Percentiles rank a stretch among this genome's conserved stretches.
Conservation (phyloP, 2,888 invertebrate genomes). For the Perdita meconis region DNA sequence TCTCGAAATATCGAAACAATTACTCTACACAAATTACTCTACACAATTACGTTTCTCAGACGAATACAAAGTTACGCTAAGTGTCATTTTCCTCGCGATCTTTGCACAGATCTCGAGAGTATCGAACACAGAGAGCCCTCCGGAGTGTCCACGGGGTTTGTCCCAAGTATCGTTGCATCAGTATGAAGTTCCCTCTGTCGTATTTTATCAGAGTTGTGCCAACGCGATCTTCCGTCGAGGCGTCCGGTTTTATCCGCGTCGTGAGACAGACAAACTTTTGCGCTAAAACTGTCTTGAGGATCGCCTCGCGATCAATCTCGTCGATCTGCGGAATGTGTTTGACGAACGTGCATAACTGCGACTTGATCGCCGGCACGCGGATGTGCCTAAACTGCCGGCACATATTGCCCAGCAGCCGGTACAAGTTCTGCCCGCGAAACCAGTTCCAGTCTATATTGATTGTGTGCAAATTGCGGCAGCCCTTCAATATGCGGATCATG, state of each 20-base stretch:
- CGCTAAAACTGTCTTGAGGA: slow-evolving; percentile 59
- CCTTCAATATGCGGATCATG: slow-evolving; percentile 75
- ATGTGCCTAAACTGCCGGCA: slow-evolving; percentile 67
- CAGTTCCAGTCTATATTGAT: slow-evolving; percentile 71
- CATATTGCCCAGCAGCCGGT: slow-evolving; percentile 71
- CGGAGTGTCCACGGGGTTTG: neutral
- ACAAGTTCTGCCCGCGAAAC: slow-evolving; percentile 77
- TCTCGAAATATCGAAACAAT: too few relatives aligned
- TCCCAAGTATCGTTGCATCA: slow-evolving; percentile 28
- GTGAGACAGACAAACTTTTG: slow-evolving; percentile 71
- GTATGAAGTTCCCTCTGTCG: slow-evolving; percentile 49
- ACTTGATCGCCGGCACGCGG: slow-evolving; percentile 58
- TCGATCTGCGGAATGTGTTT: slow-evolving; percentile 67
- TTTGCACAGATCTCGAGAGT: neutral
- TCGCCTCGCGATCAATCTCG: slow-evolving; percentile 63
- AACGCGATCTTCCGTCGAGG: slow-evolving; percentile 31
- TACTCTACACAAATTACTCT: neutral
- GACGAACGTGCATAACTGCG: slow-evolving; percentile 73
- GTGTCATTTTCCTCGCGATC: neutral
- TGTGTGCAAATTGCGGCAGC: slow-evolving; percentile 75
- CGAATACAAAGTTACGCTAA: neutral
- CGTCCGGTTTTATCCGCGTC: slow-evolving; percentile 46
- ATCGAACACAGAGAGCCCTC: neutral
- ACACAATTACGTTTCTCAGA: neutral
- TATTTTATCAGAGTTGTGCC: slow-evolving; percentile 70